These are phyloP conservation scores for Gallinago nigripennis DNA, from an alignment of 2,797 vertebrate genomes.

Conservation along the genomic window DNA sequence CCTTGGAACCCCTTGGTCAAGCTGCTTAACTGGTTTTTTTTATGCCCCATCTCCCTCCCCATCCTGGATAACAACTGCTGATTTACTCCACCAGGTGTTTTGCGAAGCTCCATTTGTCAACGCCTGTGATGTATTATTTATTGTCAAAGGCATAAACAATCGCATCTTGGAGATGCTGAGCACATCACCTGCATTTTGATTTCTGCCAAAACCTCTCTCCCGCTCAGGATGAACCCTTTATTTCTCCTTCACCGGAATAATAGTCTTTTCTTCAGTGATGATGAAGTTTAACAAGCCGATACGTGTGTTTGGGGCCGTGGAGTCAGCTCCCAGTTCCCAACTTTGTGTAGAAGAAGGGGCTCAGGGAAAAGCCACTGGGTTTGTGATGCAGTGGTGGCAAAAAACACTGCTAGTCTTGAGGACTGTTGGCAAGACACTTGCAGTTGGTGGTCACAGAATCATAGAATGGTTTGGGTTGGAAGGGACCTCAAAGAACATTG, in stretches of 20 bases:
- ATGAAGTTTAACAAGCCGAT: neutral
- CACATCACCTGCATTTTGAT: conserved; percentile 59
- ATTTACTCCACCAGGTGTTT: conserved; percentile 35
- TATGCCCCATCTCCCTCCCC: neutral
- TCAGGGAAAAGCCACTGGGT: neutral
- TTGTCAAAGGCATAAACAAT: conserved; percentile 51
- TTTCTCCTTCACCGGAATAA: neutral
- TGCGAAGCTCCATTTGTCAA: conserved; percentile 48
- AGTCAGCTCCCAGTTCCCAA: neutral
- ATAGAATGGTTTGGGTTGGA: too few species aligned
- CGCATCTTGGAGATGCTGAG: neutral
- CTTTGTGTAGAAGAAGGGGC: neutral
- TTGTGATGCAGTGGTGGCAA: neutral
- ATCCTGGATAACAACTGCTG: conserved; percentile 14
- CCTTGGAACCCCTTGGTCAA: neutral
- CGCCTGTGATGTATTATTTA: conserved; percentile 51
- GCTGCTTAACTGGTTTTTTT: neutral
- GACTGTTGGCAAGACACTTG: neutral
- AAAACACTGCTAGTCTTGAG: neutral
- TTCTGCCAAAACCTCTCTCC: conserved; percentile 24
- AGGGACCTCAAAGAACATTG: too few species aligned
- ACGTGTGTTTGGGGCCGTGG: neutral
- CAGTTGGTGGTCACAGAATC: neutral
- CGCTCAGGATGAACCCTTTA: neutral
- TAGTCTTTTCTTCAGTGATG: neutral